These are phyloP conservation scores for Phoenicopterus ruber DNA, from an alignment of 2,113 vertebrate genomes.

Conservation along the genomic window DNA sequence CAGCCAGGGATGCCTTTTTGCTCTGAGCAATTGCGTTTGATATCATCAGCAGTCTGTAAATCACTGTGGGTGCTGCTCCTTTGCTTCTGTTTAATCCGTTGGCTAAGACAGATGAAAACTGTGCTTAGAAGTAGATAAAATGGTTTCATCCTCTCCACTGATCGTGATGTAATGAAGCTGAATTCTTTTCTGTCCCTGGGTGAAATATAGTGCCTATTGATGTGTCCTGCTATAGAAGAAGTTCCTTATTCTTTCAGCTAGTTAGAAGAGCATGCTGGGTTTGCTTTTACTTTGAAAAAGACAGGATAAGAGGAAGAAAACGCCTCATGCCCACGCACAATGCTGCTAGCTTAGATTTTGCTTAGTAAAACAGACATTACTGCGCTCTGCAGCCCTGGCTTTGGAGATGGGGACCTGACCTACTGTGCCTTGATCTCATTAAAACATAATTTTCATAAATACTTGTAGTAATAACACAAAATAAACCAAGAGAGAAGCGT, in stretches of 20 bases:
- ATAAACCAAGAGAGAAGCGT: too few species aligned
- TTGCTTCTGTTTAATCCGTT: neutral
- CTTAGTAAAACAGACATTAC: neutral
- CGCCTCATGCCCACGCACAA: neutral
- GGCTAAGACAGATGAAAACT: neutral
- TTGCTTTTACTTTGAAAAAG: constrained; percentile 38
- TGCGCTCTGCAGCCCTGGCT: neutral
- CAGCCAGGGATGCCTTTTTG: neutral
- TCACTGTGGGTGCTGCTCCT: neutral
- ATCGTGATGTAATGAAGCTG: neutral
- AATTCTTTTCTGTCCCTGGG: neutral
- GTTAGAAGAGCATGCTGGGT: neutral
- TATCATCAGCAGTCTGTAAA: neutral
- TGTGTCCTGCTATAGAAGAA: neutral
- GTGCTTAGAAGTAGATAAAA: neutral
- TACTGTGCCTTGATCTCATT: constrained; percentile 3
- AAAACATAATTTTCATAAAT: constrained; percentile 27
- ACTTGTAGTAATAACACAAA: constrained; percentile 11
- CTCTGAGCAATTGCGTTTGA: neutral
- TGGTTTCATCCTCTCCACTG: neutral
- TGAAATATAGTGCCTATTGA: neutral
- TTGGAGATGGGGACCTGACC: neutral
- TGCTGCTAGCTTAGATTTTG: neutral
- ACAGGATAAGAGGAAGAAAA: constrained; percentile 30
- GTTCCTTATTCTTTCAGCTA: neutral